Evolutionary conservation across 2,888 invertebrate genomes (phyloP).

Genomic region (Hermaeophaga mercurialis): DNA sequence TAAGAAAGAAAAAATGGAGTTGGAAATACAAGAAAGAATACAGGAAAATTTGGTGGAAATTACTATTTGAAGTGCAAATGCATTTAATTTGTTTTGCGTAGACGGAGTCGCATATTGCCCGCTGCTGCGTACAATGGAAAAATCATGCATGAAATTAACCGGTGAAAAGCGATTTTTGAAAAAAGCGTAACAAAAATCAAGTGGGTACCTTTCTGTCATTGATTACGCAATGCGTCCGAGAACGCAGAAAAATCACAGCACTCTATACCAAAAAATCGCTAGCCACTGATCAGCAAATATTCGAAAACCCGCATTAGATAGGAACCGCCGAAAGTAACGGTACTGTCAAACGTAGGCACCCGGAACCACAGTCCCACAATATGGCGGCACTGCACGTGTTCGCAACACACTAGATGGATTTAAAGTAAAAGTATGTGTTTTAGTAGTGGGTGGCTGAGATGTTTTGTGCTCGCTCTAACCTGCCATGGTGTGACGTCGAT

Average conservation of each 20-base stretch:
- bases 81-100: no score
- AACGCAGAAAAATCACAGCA: conserved; percentile 39
- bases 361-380: conserved; percentile 24
- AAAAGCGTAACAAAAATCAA: conserved; percentile 16
- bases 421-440: conserved; percentile 30
- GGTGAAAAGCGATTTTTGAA: not conserved
- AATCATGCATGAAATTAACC: not conserved
- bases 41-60: no score
- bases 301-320: conserved; percentile 22
- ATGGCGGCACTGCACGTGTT: conserved; percentile 33
- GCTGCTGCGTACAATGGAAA: no score
- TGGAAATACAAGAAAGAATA: no score
- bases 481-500: conserved; percentile 35
- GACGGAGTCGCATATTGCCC: no score
- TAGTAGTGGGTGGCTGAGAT: conserved; percentile 33
- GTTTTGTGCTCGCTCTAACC: conserved; percentile 26
- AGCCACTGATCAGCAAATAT: conserved; percentile 20
- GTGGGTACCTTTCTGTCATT: conserved; percentile 49
- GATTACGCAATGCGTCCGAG: conserved; percentile 48
- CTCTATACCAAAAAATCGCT: conserved; percentile 20
- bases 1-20: no score
- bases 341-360: conserved; percentile 24
- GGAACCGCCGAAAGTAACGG: conserved; percentile 30
- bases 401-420: conserved; percentile 31
- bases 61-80: no score